A percentile compares a stretch with the other conserved stretches of the same genome.
Conservation (phyloP, 2,113 vertebrate species). For the Lagopus muta region DNA sequence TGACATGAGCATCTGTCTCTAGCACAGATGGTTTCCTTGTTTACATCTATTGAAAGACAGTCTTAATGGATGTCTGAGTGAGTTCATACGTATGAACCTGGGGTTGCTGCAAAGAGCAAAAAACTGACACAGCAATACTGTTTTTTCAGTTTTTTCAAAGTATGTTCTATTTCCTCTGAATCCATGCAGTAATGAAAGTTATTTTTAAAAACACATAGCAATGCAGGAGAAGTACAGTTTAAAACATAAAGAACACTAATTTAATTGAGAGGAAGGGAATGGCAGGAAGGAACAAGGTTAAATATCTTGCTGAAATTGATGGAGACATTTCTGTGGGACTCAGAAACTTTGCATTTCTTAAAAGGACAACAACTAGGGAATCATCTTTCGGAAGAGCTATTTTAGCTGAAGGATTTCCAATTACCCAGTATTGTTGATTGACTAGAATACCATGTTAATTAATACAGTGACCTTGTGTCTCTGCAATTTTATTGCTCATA, state of each 20-base stretch:
- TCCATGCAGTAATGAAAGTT: not conserved
- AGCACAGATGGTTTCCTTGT: not conserved
- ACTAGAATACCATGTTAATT: conserved; percentile 34
- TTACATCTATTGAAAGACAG: not conserved
- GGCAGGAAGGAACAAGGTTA: conserved; percentile 14
- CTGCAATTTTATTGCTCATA: not conserved
- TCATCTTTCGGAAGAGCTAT: not conserved
- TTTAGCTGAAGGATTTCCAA: conserved; percentile 31
- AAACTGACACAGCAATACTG: not conserved
- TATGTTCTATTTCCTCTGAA: not conserved
- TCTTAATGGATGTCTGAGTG: not conserved
- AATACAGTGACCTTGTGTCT: conserved; percentile 1
- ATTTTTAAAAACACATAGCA: not conserved
- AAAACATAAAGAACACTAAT: not conserved
- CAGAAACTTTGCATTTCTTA: conserved; percentile 12
- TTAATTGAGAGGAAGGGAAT: not conserved
- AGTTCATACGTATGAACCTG: not conserved
- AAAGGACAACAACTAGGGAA: conserved; percentile 26
- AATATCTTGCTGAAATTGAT: not conserved
- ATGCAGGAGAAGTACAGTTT: not conserved
- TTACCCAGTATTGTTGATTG: not conserved
- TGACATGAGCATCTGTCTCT: not conserved
- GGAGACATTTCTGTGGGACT: conserved; percentile 10
- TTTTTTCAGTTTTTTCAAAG: not conserved
- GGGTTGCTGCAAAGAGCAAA: not conserved